phyloP scores from a whole-genome alignment of 2,113 vertebrate species.

The Carettochelys insculpta region DNA sequence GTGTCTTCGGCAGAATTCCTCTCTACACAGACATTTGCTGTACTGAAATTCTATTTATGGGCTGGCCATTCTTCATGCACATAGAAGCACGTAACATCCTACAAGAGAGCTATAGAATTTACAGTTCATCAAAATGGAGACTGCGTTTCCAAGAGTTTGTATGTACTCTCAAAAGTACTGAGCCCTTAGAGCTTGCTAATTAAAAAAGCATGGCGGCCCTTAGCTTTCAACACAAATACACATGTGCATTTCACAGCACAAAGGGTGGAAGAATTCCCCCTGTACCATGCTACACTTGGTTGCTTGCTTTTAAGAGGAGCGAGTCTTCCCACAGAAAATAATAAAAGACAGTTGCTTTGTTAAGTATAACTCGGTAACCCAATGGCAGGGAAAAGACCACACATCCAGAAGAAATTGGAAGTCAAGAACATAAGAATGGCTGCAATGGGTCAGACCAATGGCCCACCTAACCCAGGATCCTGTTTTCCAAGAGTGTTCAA shows the following conservation, averaged over 20 bases:
- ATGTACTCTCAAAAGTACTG: conserved; percentile 23
- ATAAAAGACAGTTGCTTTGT: not conserved
- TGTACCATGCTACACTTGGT: not conserved
- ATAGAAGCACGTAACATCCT: not conserved
- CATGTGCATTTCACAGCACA: accelerated
- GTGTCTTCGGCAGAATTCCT: not conserved
- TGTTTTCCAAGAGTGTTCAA: not conserved
- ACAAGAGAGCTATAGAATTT: not conserved
- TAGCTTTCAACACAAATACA: not conserved
- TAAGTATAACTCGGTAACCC: not conserved
- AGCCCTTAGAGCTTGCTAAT: conserved; percentile 14
- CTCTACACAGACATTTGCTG: not conserved
- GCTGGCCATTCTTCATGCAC: conserved; percentile 15
- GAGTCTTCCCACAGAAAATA: not conserved
- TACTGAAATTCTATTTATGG: not conserved
- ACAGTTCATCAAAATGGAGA: not conserved
- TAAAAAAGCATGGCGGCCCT: conserved; percentile 16
- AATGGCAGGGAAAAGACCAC: not conserved
- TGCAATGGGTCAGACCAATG: not conserved
- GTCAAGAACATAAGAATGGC: not conserved
- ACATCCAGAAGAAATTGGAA: accelerated
- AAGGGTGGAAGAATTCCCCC: not conserved
- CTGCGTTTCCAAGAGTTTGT: not conserved
- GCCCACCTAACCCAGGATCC: not conserved
- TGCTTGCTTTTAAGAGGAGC: not conserved